Conservation (phyloP, 2,113 vertebrate genomes). For the Pseudorectes ferrugineus region DNA sequence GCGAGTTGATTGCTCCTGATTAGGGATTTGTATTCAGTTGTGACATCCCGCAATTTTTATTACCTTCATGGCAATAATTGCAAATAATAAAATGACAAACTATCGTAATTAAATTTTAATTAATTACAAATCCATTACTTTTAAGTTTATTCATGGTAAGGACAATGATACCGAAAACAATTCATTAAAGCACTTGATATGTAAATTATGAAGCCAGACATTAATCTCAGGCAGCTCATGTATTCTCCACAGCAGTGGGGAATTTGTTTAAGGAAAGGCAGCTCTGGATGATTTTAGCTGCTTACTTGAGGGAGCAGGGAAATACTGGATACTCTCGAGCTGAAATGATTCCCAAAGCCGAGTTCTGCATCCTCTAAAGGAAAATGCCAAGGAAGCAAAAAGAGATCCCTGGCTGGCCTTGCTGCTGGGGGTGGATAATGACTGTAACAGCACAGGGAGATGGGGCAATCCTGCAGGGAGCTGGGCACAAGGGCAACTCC, state of each 20-base stretch:
- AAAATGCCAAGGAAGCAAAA: background rate
- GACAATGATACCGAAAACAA: constrained; percentile 45
- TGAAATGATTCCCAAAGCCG: constrained; percentile 2
- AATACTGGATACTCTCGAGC: background rate
- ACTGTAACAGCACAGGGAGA: background rate
- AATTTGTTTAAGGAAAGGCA: background rate
- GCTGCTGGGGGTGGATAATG: background rate
- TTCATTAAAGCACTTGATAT: constrained; percentile 51
- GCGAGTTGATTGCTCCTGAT: constrained; percentile 57
- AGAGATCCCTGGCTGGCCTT: background rate
- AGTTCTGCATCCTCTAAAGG: background rate
- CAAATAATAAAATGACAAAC: constrained; percentile 63
- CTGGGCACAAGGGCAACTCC: background rate
- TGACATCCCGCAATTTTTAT: constrained; percentile 48
- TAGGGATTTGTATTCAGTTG: constrained; percentile 61
- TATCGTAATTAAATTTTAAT: constrained; percentile 57
- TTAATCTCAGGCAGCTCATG: constrained; percentile 2
- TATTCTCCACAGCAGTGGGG: background rate
- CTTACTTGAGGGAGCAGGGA: background rate
- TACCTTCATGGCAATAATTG: constrained; percentile 47
- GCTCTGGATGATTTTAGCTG: background rate
- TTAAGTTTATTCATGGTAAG: constrained; percentile 51
- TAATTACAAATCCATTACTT: constrained; percentile 56
- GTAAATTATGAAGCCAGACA: constrained; percentile 31
- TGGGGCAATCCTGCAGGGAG: background rate